phyloP scores from a whole-genome alignment of 2,797 vertebrate species.

The Cercopithecus diana region DNA sequence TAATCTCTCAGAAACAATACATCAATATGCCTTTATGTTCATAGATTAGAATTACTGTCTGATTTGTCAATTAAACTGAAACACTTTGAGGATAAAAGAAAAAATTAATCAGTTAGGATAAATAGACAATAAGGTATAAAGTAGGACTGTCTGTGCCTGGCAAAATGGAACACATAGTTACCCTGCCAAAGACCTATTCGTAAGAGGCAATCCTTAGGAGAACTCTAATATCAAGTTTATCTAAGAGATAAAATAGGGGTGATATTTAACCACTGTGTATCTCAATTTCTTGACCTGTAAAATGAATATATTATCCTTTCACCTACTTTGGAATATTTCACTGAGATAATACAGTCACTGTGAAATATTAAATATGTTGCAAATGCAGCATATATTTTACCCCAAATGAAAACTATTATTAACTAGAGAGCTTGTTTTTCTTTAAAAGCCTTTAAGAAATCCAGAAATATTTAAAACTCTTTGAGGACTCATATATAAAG shows the following conservation, averaged over 20 bases:
- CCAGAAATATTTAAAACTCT: not conserved
- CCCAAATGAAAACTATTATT: not conserved
- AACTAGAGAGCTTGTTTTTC: not conserved
- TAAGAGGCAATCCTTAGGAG: not conserved
- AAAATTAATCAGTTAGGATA: not conserved
- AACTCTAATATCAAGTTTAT: not conserved
- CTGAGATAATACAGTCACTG: not conserved
- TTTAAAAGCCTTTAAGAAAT: slow-evolving; percentile 16
- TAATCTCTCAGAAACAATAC: slow-evolving; percentile 16
- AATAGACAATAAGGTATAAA: not conserved
- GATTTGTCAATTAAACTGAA: not conserved
- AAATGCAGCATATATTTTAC: not conserved
- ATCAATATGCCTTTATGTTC: not conserved
- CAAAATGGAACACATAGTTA: not conserved
- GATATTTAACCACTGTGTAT: not conserved
- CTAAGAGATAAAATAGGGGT: slow-evolving; percentile 7
- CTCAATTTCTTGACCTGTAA: slow-evolving; percentile 10
- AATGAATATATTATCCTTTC: not conserved
- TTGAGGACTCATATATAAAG: not conserved
- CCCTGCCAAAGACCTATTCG: not conserved
- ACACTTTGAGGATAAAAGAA: not conserved
- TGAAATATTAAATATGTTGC: not conserved
- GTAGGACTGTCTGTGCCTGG: not conserved
- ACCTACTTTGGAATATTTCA: not conserved
- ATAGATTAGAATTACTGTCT: not conserved